phyloP scores from a whole-genome alignment of 2,888 invertebrate species.

The Dynastes tityus region DNA sequence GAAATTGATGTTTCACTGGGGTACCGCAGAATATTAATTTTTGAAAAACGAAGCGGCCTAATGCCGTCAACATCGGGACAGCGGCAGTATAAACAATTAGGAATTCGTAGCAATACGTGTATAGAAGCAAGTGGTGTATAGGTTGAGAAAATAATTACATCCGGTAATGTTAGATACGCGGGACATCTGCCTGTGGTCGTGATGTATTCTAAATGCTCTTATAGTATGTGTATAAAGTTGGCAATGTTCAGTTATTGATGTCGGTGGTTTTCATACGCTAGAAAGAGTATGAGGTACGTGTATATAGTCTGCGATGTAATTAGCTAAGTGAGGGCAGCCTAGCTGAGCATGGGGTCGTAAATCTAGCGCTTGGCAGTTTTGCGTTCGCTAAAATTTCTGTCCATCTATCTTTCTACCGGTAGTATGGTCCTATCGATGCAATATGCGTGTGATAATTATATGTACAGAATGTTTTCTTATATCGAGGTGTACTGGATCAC shows the following conservation, averaged over 20 bases:
- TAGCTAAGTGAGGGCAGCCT: conserved; percentile 53
- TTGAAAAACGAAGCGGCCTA: not conserved
- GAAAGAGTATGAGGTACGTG: conserved; percentile 37
- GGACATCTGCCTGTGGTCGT: conserved; percentile 43
- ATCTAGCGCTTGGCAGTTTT: conserved; percentile 50
- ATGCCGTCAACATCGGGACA: not conserved
- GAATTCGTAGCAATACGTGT: conserved; percentile 31
- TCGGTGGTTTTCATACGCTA: conserved; percentile 22
- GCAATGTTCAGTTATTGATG: conserved; percentile 31
- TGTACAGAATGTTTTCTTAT: no score
- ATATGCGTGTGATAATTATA: no score
- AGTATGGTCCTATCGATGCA: no score
- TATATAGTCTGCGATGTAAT: conserved; percentile 48
- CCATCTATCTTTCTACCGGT: not conserved
- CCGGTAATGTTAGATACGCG: conserved; percentile 40
- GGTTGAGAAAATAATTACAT: conserved; percentile 49
- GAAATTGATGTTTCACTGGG: not conserved
- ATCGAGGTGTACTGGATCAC: no score
- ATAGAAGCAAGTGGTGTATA: conserved; percentile 27
- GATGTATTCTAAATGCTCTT: not conserved
- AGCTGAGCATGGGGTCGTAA: not conserved
- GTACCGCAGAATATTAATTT: not conserved
- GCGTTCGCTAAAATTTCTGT: not conserved
- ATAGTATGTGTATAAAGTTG: conserved; percentile 22
- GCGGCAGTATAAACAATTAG: conserved; percentile 14